Evolutionary conservation across 2,797 vertebrate genomes (phyloP), one percentile per base, ranked within the genome.

Genomic region (Alcedo quadribrachys): DNA sequence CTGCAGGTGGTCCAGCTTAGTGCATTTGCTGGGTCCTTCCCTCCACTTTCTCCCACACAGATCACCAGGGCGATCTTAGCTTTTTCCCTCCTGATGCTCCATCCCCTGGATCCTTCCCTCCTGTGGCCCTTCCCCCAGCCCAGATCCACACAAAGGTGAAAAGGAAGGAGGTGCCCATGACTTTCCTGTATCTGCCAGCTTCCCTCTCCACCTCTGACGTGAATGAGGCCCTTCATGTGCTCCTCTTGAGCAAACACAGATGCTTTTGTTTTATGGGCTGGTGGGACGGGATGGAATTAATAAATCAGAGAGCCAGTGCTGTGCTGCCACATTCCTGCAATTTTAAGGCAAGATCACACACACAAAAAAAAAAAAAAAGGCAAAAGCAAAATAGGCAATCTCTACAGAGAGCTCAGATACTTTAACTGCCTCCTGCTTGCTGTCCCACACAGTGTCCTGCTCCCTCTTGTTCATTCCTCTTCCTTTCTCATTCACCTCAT

Each of bases 221-320:
- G 96, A 97, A 97, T 96, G 88, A 93, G 88, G 92, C 96, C 95
- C 95, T 97, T 97, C 96, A 96, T 97, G 82, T 79, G 67, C 91
- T 95, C 85, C 90, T 96, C 85, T 89, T 92, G 94, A 95, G 88
- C 91, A 96, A 96, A 97, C 96, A 97, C 96, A 96, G 96, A 96
- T 96, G 94, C 96, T 96, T 97, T 97, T 97, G 96, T 97, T 96
- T 96, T 93, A 89, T 77, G 68, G 85, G 83, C 94, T 95, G 85
- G 95, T 96, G 92, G 96, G 95, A 92, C 1, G 87, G 94, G 88
- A 94, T 96, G 94, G 94, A 96, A 97, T 96, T 96, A 97, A 97
- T 96, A 96, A 97, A 97, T 96, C 91, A 77, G 93, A 96, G 78
- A 2, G 30, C 91, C 92, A 94, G 81, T 91, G 92, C 92, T 96